Evolutionary conservation across 1,140 invertebrate genomes (phyloP).

Genomic region (Rhyzopertha dominica): DNA sequence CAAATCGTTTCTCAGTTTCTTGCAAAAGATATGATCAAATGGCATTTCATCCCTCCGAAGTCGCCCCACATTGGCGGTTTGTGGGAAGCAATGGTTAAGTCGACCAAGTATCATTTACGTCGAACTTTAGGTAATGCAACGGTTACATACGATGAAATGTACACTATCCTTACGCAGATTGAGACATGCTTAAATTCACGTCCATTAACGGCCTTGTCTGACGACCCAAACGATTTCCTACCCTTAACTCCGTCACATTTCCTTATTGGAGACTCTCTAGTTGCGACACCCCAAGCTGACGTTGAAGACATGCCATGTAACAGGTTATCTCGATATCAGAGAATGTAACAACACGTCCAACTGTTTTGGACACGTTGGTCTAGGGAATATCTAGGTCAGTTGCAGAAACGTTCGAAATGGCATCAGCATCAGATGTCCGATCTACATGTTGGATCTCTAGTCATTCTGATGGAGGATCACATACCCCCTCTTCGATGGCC

Average conservation of each 20-base stretch:
- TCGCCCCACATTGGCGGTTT: too few species aligned
- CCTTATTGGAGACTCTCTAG: constrained; percentile 33
- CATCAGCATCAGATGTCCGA: too few species aligned
- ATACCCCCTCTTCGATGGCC: too few species aligned
- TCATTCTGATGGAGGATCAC: too few species aligned
- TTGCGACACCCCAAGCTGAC: constrained; percentile 23
- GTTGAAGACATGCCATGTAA: background rate
- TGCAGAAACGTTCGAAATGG: too few species aligned
- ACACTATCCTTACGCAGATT: constrained; percentile 22
- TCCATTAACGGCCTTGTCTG: constrained; percentile 30
- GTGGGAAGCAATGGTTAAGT: too few species aligned
- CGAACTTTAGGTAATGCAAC: constrained; percentile 23
- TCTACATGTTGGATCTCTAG: too few species aligned
- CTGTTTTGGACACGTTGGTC: background rate
- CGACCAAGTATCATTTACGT: constrained; percentile 31
- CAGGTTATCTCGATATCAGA: background rate
- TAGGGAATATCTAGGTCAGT: too few species aligned
- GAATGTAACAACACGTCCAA: background rate
- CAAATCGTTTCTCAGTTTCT: too few species aligned
- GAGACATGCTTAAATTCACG: constrained; percentile 36
- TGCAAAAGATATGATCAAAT: too few species aligned
- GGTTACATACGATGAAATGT: constrained; percentile 33
- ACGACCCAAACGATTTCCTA: too few species aligned
- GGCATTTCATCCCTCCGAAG: too few species aligned
- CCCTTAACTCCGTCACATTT: constrained; percentile 41